Evolutionary conservation across 2,113 vertebrate genomes (phyloP).

Genomic region (Oophaga pumilio): DNA sequence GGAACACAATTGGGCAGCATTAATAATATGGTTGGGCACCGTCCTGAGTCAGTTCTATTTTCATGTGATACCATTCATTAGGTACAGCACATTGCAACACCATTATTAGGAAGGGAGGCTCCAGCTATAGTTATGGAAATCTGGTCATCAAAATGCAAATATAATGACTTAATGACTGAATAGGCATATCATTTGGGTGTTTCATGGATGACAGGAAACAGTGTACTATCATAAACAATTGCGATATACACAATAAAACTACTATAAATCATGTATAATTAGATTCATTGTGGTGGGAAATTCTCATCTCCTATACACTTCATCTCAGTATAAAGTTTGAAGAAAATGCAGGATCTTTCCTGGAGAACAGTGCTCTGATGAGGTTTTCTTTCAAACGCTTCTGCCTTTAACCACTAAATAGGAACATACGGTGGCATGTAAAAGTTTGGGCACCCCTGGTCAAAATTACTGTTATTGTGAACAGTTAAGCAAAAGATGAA

Average conservation of each 20-base stretch:
- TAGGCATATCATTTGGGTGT: neutral
- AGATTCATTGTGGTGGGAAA: neutral
- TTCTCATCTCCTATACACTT: no score
- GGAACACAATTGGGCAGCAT: neutral
- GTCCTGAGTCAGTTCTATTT: neutral
- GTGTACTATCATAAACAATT: neutral
- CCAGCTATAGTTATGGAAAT: neutral
- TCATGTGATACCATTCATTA: neutral
- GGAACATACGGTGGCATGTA: no score
- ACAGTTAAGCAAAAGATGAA: no score
- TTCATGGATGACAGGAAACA: neutral
- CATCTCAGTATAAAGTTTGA: no score
- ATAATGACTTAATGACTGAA: neutral
- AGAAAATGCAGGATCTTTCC: no score
- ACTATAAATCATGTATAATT: neutral
- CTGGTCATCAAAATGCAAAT: neutral
- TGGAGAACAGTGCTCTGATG: no score
- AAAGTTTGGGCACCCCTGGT: no score
- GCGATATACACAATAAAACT: neutral
- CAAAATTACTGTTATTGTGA: no score
- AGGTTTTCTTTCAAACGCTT: no score
- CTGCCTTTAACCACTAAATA: no score
- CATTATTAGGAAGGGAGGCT: neutral
- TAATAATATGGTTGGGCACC: neutral
- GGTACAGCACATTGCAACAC: neutral